phyloP scores from a whole-genome alignment of 2,113 vertebrate genomes.

The Jacana jacana region DNA sequence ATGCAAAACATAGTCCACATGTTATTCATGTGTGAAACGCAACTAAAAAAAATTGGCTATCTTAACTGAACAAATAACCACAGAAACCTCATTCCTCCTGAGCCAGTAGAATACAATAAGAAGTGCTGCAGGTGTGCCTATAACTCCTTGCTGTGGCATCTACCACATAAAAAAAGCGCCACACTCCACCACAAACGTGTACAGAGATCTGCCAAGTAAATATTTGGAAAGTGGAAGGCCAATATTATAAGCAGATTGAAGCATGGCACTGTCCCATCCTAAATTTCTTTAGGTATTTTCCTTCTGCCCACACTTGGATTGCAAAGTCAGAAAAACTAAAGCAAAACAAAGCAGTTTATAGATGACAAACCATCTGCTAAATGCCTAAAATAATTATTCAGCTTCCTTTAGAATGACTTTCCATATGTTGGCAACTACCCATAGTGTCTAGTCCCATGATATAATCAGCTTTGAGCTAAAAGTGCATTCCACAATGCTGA shows the following conservation, averaged over 20 bases:
- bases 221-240: background rate
- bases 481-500: background rate
- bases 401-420: slow-evolving; percentile 24
- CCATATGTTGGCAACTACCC: background rate
- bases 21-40: background rate
- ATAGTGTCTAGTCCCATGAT: background rate
- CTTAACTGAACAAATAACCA: background rate
- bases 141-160: background rate
- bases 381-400: slow-evolving; percentile 41
- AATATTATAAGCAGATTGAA: background rate
- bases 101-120: background rate
- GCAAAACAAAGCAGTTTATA: slow-evolving; percentile 1
- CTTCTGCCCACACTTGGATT: background rate
- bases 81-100: background rate
- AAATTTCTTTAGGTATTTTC: background rate
- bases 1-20: background rate
- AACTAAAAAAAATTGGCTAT: background rate
- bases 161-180: background rate
- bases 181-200: background rate
- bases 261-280: background rate
- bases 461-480: background rate
- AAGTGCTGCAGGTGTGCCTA: background rate
- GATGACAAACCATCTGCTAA: slow-evolving; percentile 33
- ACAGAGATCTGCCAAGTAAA: background rate
- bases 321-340: slow-evolving; percentile 26